A percentile compares a stretch with the other conserved stretches of the same genome.
Evolutionary conservation across 2,888 invertebrate species (phyloP).

Genomic region (Aporophyla nigra): DNA sequence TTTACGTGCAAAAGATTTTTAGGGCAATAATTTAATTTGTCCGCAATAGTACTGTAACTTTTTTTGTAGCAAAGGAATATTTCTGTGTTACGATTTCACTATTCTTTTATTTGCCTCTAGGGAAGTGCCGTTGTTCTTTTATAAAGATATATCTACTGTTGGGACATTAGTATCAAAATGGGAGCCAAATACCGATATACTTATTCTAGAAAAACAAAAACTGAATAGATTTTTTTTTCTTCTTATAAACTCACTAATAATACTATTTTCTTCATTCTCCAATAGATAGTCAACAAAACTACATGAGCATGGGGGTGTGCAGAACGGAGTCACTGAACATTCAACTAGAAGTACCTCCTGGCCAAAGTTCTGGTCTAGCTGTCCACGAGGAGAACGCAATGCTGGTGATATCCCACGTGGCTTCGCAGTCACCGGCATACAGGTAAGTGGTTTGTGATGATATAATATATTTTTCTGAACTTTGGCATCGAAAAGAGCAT

Average conservation of each 20-base stretch:
- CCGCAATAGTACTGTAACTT: neutral
- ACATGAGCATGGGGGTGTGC: slow-evolving; percentile 87
- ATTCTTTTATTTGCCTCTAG: slow-evolving; percentile 21
- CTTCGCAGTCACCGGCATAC: slow-evolving; percentile 86
- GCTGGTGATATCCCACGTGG: slow-evolving; percentile 85
- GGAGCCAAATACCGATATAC: neutral
- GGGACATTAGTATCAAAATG: slow-evolving; percentile 6
- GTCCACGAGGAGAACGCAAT: slow-evolving; percentile 85
- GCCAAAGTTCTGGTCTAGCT: slow-evolving; percentile 85
- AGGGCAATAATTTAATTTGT: neutral
- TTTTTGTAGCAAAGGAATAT: slow-evolving; percentile 28
- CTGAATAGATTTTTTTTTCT: no score
- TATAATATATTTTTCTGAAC: neutral
- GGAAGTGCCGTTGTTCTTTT: slow-evolving; percentile 1
- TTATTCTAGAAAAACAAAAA: no score
- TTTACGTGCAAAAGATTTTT: neutral
- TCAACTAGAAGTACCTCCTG: slow-evolving; percentile 87
- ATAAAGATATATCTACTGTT: slow-evolving; percentile 20
- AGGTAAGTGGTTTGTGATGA: slow-evolving; percentile 74
- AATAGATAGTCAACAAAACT: slow-evolving; percentile 84
- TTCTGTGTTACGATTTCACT: slow-evolving; percentile 27
- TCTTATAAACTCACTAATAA: neutral
- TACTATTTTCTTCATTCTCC: neutral
- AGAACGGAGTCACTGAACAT: slow-evolving; percentile 86
- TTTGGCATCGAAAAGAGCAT: neutral